These are phyloP conservation scores for Drosophila neonasuta DNA, from an alignment of 2,888 invertebrate genomes.

Conservation along the genomic window DNA sequence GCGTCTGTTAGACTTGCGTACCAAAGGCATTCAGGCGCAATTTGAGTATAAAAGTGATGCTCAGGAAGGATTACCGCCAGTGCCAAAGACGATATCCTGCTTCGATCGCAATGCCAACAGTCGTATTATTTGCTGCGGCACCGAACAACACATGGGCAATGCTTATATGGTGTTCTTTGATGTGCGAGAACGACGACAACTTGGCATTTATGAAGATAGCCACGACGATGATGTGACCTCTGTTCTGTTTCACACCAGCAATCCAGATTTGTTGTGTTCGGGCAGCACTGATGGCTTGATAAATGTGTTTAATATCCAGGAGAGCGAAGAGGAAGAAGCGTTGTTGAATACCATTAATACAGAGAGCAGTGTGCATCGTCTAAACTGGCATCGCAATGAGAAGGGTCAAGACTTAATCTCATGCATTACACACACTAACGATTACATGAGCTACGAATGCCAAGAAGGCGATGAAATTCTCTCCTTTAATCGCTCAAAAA, in stretches of 20 bases:
- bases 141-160: slow-evolving; percentile 87
- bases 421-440: slow-evolving; percentile 88
- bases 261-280: slow-evolving; percentile 87
- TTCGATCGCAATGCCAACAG: slow-evolving; percentile 90
- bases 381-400: slow-evolving; percentile 83
- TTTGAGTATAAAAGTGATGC: slow-evolving; percentile 64
- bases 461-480: slow-evolving; percentile 85
- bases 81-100: slow-evolving; percentile 85
- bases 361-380: slow-evolving; percentile 88
- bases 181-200: slow-evolving; percentile 84
- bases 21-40: slow-evolving; percentile 80
- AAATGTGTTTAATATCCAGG: slow-evolving; percentile 90
- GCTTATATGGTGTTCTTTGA: slow-evolving; percentile 93
- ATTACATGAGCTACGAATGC: slow-evolving; percentile 87
- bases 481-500: slow-evolving; percentile 84
- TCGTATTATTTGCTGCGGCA: slow-evolving; percentile 88
- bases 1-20: slow-evolving; percentile 81
- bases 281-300: slow-evolving; percentile 93
- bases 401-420: slow-evolving; percentile 84
- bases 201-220: slow-evolving; percentile 92
- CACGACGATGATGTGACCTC: slow-evolving; percentile 91
- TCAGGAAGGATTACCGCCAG: slow-evolving; percentile 49
- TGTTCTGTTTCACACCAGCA: slow-evolving; percentile 88
- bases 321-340: slow-evolving; percentile 90
- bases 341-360: slow-evolving; percentile 89